phyloP scores from a whole-genome alignment of 1,140 invertebrate species.

The Pseudachorutes palmiensis region DNA sequence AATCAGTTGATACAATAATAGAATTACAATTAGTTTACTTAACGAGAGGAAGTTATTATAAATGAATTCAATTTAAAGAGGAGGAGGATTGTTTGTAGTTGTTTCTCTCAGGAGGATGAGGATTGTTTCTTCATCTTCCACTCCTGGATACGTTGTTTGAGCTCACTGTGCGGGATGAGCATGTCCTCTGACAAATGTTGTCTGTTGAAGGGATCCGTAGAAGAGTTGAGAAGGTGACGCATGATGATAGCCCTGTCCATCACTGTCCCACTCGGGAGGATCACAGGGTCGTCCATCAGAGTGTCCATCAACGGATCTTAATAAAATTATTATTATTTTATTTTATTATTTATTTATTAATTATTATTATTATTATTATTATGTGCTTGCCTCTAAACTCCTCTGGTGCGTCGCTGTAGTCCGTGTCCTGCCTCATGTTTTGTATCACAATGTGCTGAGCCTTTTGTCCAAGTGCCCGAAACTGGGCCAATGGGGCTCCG shows the following conservation, averaged over 20 bases:
- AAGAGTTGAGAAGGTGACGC: constrained; percentile 87
- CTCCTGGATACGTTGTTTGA: constrained; percentile 65
- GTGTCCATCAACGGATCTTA: constrained; percentile 94
- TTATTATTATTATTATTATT: constrained; percentile 15
- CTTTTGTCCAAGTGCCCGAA: constrained; percentile 66
- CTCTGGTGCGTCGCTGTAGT: constrained; percentile 91
- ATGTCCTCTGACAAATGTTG: constrained; percentile 84
- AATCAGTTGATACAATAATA: too few species aligned
- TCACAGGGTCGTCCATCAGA: constrained; percentile 91
- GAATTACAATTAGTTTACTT: too few species aligned
- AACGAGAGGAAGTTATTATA: too few species aligned
- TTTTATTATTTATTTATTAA: not conserved
- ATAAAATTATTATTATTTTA: constrained; percentile 28
- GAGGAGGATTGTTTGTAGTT: too few species aligned
- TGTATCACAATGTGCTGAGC: constrained; percentile 70
- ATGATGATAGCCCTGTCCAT: constrained; percentile 93
- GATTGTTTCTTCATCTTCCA: constrained; percentile 62
- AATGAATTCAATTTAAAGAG: too few species aligned
- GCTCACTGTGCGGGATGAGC: constrained; percentile 60
- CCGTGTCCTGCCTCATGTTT: constrained; percentile 78
- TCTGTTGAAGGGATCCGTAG: constrained; percentile 93
- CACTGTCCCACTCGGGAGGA: constrained; percentile 83
- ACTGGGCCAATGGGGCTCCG: constrained; percentile 69
- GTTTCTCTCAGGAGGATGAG: too few species aligned
- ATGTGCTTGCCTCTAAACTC: constrained; percentile 67